phyloP scores from a whole-genome alignment of 37 sponge, comb jelly and placozoan species.

The Beroe ovata region DNA sequence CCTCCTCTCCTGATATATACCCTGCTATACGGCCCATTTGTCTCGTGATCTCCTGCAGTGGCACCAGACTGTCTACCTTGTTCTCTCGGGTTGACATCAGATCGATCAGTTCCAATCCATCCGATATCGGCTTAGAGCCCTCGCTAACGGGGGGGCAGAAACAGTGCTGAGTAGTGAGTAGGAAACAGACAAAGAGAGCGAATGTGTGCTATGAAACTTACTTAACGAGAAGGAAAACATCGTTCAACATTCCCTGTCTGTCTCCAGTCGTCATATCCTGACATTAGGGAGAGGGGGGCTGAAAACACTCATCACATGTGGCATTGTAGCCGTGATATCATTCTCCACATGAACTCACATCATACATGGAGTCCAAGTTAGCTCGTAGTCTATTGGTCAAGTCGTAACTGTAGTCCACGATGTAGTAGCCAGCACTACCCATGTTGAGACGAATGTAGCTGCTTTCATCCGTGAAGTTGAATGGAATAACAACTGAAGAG shows the following conservation, averaged over 20 bases:
- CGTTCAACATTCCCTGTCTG: constrained; percentile 7
- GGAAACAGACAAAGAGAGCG: too few relatives aligned
- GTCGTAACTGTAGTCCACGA: constrained; percentile 56
- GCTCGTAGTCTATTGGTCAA: not conserved
- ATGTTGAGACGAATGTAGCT: constrained; percentile 33
- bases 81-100: not conserved
- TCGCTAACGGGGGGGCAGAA: not conserved
- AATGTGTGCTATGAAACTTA: too few relatives aligned
- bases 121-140: constrained; percentile 23
- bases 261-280: constrained; percentile 6
- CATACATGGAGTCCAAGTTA: not conserved
- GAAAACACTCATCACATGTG: too few relatives aligned
- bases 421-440: constrained; percentile 51
- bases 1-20: constrained; percentile 1
- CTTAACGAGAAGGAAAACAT: constrained; percentile 16
- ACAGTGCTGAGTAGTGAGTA: too few relatives aligned
- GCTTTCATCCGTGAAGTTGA: not conserved
- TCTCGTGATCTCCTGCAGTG: constrained; percentile 22
- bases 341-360: not conserved
- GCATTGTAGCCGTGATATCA: too few relatives aligned
- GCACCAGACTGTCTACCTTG: not conserved
- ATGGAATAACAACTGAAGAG: constrained; percentile 1
- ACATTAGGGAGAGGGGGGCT: too few relatives aligned
- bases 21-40: not conserved
- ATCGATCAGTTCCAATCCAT: constrained; percentile 3